Base-by-base conservation (phyloP, 2,888 invertebrate genomes). In the Caenorhabditis becei region DNA sequence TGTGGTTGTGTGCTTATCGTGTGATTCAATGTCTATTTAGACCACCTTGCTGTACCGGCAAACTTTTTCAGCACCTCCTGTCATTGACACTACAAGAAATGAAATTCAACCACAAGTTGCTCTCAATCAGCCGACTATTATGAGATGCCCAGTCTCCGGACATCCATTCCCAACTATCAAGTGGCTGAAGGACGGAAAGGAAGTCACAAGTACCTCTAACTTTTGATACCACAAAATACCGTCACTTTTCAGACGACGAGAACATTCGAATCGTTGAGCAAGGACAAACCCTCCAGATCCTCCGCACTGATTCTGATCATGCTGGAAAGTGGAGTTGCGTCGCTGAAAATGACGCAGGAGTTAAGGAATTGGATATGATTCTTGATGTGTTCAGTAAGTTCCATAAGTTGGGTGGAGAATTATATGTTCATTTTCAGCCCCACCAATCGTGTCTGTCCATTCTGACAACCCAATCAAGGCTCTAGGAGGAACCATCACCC, bases 331-430 rank as follows among this genome's bases (percentile, higher is more conserved):
- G 92, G 88, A 90, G 91, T 24, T 93, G 93, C 88, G 74, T 91
- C 16, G 93, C 92, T 5, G 89, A 89, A 58, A 93, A 93, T 83
- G 78, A 89, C 2, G 92, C 92, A 2, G 93, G 93, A 5, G 87
- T 88, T 0, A 83, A 80, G 20, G 87, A 89, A 49, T 58, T 86
- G 16, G 88, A 89, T 62, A 84, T 91, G 66, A 56, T 65, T 18
- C 75, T 91, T 10, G 88, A 91, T 62, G 89, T 91, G 0, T 90
- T 88, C 80, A 86, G 90, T 89, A 24, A 82, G 77, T 53, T 18
- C 8, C 32, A 35, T 11, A 35, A 26, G 23, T 10, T 32, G 2
- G 7, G 8, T 41, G 2, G 41, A 14, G 2, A 14, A 7, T 41
- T 41, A 14, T 14, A 5, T 11, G 2, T 41, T 41, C 35, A 10